Evolutionary conservation across 1,140 invertebrate genomes (phyloP).

Genomic region (Eriocheir sinensis): DNA sequence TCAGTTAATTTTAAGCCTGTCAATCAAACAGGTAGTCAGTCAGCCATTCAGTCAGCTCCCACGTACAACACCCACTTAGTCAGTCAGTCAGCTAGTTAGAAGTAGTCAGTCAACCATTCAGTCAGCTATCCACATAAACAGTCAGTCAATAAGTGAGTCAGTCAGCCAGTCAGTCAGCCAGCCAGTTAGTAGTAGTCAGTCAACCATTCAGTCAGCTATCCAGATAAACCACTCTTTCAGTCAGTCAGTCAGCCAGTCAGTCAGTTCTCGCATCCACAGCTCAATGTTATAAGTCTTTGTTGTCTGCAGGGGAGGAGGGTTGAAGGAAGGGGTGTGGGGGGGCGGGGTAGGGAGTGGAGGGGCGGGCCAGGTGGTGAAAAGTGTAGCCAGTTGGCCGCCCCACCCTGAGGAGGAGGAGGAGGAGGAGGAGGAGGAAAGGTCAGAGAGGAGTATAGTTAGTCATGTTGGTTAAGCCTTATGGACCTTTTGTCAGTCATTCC

Average conservation of each 20-base stretch:
- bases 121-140: too few species aligned
- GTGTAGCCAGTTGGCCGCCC: too few species aligned
- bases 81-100: not conserved
- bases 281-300: too few species aligned
- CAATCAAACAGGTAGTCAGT: not conserved
- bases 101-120: too few species aligned
- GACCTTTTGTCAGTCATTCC: too few species aligned
- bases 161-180: not conserved
- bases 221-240: not conserved
- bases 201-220: too few species aligned
- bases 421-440: slow-evolving; percentile 31
- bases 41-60: not conserved
- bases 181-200: not conserved
- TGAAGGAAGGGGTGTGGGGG: not conserved
- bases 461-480: too few species aligned
- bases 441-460: not conserved
- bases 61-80: not conserved
- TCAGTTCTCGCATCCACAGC: too few species aligned
- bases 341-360: not conserved
- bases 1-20: not conserved
- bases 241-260: not conserved
- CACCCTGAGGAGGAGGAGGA: not conserved
- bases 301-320: too few species aligned
- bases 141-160: too few species aligned
- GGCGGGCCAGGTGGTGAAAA: not conserved